Evolutionary conservation across 2,113 vertebrate genomes (phyloP).

Genomic region (Cheirogaleus medius): DNA sequence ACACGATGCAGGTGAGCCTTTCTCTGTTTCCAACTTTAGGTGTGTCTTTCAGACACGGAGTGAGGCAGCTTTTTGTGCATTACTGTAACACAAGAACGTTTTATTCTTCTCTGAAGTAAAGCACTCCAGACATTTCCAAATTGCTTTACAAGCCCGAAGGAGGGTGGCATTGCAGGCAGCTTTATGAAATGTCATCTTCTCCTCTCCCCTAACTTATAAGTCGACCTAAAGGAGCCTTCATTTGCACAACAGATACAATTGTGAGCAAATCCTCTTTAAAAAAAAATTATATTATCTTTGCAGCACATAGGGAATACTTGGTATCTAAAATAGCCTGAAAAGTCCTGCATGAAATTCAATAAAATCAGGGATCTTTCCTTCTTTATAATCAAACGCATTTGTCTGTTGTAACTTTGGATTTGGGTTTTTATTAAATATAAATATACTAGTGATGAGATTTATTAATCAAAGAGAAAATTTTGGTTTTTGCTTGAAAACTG

Average conservation of each 20-base stretch:
- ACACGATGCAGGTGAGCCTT: neutral
- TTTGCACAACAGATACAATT: neutral
- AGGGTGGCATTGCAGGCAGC: neutral
- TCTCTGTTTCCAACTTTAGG: constrained; percentile 6
- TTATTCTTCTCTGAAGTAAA: constrained; percentile 16
- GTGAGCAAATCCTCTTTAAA: neutral
- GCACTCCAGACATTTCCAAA: neutral
- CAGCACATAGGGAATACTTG: neutral
- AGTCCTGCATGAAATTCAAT: neutral
- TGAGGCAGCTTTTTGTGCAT: neutral
- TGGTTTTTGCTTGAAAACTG: neutral
- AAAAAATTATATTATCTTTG: neutral
- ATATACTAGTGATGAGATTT: neutral
- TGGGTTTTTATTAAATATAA: neutral
- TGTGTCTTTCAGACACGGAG: constrained; percentile 1
- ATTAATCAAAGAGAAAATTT: neutral
- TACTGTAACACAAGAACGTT: neutral
- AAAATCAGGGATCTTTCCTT: neutral
- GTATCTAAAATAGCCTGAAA: neutral
- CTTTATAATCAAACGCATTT: neutral
- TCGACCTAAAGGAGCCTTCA: neutral
- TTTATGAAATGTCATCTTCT: constrained; percentile 9
- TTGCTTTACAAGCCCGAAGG: neutral
- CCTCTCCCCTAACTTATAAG: neutral
- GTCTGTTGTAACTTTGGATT: neutral